Evolutionary conservation across 2,797 vertebrate genomes (phyloP), one percentile per base, ranked within the genome.

Genomic region (Neostethus bicornis): DNA sequence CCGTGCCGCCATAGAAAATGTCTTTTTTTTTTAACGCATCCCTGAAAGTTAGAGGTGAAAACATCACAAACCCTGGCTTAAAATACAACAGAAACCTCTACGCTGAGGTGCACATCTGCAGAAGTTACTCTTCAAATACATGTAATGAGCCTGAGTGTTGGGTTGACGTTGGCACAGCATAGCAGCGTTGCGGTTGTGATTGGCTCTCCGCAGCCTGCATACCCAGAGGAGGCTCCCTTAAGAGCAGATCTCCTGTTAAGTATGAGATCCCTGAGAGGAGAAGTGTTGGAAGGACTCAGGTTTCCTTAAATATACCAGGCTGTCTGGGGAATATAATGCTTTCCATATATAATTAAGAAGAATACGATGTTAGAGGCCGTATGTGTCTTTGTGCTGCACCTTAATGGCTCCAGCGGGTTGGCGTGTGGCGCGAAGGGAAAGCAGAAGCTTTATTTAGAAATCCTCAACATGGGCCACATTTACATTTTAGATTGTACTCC

Each of bases 271-370:
- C 86, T 88, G 71, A 81, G 84, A 90, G 85, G 62, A 84, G 81
- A 84, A 82, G 66, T 60, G 77, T 86, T 80, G 80, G 85, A 87
- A 87, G 79, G 88, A 83, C 83, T 86, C 53, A 78, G 75, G 47
- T 79, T 85, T 78, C 86, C 80, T 91, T 89, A 91, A 90, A 90
- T 88, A 89, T 81, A 86, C 72, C 9, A 31, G 13, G 45, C 46
- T 17, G 43, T 83, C 89, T 47, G 54, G 87, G 89, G 89, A 90
- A 88, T 89, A 86, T 75, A 79, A 83, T 81, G 80, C 49, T 65
- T 82, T 84, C 75, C 83, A 74, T 87, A 88, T 81, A 87, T 89
- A 91, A 90, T 91, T 91, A 92, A 90, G 79, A 73, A 19, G 65
- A 80, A 75, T 49, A 41, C 46, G 34, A 68, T 39, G 67, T 88